These are phyloP conservation scores for Tribolium madens DNA, from an alignment of 1,140 invertebrate genomes.

Conservation along the genomic window DNA sequence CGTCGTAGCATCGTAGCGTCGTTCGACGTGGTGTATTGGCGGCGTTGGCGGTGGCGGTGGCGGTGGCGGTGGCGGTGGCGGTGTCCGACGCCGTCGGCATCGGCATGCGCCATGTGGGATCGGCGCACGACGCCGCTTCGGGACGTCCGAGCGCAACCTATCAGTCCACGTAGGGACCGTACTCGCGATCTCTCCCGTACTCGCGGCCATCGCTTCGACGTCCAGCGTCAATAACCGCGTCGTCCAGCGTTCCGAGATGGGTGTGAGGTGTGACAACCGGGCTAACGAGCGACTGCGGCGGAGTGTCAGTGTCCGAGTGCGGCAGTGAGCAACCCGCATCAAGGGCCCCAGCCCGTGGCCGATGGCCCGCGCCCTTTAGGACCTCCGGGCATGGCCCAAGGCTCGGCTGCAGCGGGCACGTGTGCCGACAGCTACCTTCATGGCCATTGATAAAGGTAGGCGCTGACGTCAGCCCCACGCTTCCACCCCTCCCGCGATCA, in stretches of 20 bases:
- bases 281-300: slow-evolving; percentile 35
- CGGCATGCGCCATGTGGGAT: too few relatives aligned
- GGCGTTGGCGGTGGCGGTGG: slow-evolving; percentile 13
- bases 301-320: slow-evolving; percentile 38
- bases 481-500: slow-evolving; percentile 26
- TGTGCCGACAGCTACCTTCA: slow-evolving; percentile 63
- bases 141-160: slow-evolving; percentile 43
- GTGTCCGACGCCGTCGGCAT: neutral
- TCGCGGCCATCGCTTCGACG: slow-evolving; percentile 49
- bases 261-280: slow-evolving; percentile 47
- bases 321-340: slow-evolving; percentile 34
- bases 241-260: slow-evolving; percentile 46
- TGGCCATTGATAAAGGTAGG: slow-evolving; percentile 66
- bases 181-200: slow-evolving; percentile 40
- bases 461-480: slow-evolving; percentile 57
- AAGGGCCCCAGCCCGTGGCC: slow-evolving; percentile 6
- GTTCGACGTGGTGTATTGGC: neutral
- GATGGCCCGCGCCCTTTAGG: slow-evolving; percentile 8
- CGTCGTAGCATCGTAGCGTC: neutral
- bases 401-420: slow-evolving; percentile 60
- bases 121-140: slow-evolving; percentile 46
- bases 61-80: neutral
- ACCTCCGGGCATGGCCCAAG: slow-evolving; percentile 51
- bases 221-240: slow-evolving; percentile 32
- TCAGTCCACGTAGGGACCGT: slow-evolving; percentile 49